Base-by-base conservation (phyloP, 2,888 invertebrate species). In the Syrista parreyssii region DNA sequence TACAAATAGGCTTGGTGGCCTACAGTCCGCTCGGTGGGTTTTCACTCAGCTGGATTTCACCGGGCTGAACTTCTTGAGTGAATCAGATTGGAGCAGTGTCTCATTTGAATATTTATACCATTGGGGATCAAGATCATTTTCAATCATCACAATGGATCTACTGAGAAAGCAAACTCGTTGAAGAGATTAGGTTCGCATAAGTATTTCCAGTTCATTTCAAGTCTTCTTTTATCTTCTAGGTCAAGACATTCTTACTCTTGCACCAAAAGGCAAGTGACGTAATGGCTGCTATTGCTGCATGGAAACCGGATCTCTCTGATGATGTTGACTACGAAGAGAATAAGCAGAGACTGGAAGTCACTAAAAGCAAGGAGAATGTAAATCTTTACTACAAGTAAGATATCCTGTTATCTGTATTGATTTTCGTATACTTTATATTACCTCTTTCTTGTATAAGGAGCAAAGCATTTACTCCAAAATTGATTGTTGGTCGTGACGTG, bases 191-290 rank as follows among this genome's bases (percentile, higher is more conserved):
- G 23, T 55, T 23, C 55, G 15, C 55, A 23, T 9, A 55, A 23
- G 55, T 3, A 23, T 55, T 23, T 55, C 23, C 2, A 23, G 6
- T 2, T 55, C 23, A 23, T 55, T 55, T 23, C 4, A 55, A 55
- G 23, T 15, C 15, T 33, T 32, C 31, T n/a, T 55, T 55, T 74
- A 55, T 74, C 69, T 85, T 86, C 40, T 87, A 94, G 94, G 93
- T 94, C 1, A 87, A 88, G 31, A 92, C 92, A 12, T 95, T 94
- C 84, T 91, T 94, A 87, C 92, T 93, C 79, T 91, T 94, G 15
- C 94, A 95, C 80, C 92, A 92, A 77, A 93, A 93, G 83, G 93
- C 94, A 1, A 91, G 94, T 9, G 93, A 93, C 84, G 87, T 94
- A 9, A 88, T 94, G 74, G 77, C 82, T 30, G 72, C 80, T n/a